Base-by-base conservation (phyloP, 1,140 invertebrate species). In the Drosophila nigromelanica region DNA sequence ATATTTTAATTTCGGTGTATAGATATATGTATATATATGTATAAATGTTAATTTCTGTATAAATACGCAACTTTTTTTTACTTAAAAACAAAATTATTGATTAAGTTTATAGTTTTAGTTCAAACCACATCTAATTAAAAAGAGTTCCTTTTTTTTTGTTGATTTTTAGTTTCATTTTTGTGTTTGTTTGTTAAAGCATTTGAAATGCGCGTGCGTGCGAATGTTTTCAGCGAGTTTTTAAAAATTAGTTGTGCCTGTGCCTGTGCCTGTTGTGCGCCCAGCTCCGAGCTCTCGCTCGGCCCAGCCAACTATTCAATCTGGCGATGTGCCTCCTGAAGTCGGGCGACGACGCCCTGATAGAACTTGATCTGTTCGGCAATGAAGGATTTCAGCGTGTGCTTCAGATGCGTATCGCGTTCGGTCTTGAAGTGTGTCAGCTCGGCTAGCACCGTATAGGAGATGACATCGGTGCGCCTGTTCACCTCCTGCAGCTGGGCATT, bases 381-480 rank as follows among this genome's bases (percentile, higher is more conserved):
- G 91, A 97, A 99, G 61, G 94, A 95, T 90, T 96, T 96, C 93
- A 99, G 97, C 52, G 97, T 95, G 48, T 94, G 93, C 91, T 96
- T 97, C 74, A 98, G 95, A 92, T 99, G 97, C n/a, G 94, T 93
- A 27, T 97, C 95, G 72, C 97, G 94, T 87, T 98, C 97, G 14
- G 93, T 91, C 83, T 98, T 97, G 89, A 99, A 99, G 92, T 99
- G 97, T 77, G 96, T 96, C 64, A 99, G 96, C 93, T 99, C 98
- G 30, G 98, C 98, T 89, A 99, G 94, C 40, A 98, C 94, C 1
- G 97, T 95, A 90, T 98, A 98, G 0, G 97, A 98, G 80, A 98
- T 96, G 7, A 97, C 94, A 92, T 99, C 98, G 0, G 97, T 97
- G 76, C 97, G 94, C 76, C 95, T 94, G 59, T 95, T 93, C 5